A percentile compares a stretch with the other conserved stretches of the same genome.
Conservation (phyloP, 2,888 invertebrate species). For the Epicampocera succincta region DNA sequence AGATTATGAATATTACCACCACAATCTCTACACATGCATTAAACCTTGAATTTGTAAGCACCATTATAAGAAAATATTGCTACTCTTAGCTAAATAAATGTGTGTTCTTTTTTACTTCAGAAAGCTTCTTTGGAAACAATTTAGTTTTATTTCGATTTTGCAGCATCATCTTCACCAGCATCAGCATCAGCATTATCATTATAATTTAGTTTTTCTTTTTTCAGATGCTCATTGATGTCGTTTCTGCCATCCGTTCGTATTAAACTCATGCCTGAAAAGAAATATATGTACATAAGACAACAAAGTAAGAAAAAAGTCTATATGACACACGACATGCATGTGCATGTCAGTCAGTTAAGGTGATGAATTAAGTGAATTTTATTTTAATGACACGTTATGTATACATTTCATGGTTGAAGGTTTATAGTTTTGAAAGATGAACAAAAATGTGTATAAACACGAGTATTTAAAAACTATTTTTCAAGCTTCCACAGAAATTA, state of each 20-base stretch:
- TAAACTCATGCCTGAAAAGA: conserved; percentile 24
- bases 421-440: conserved; percentile 23
- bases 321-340: conserved; percentile 68
- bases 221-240: neutral
- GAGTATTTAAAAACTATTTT: conserved; percentile 14
- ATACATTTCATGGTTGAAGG: conserved; percentile 62
- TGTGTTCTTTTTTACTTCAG: conserved; percentile 24
- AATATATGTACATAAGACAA: conserved; percentile 13
- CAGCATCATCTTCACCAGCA: conserved; percentile 58
- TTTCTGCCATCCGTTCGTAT: conserved; percentile 32
- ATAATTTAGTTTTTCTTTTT: conserved; percentile 30
- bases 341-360: conserved; percentile 67
- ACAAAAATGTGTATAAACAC: neutral
- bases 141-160: conserved; percentile 46
- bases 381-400: conserved; percentile 68
- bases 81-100: conserved; percentile 56
- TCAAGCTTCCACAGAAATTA: conserved; percentile 1
- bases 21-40: neutral
- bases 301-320: conserved; percentile 41
- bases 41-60: conserved; percentile 55
- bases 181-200: conserved; percentile 60
- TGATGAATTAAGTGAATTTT: conserved; percentile 69
- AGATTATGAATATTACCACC: too few species aligned
- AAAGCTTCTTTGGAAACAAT: conserved; percentile 40
- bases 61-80: conserved; percentile 57